Percentiles rank a stretch among this genome's conserved stretches.
phyloP scores from a whole-genome alignment of 2,888 invertebrate species.

The Amphipyra tragopoginis region DNA sequence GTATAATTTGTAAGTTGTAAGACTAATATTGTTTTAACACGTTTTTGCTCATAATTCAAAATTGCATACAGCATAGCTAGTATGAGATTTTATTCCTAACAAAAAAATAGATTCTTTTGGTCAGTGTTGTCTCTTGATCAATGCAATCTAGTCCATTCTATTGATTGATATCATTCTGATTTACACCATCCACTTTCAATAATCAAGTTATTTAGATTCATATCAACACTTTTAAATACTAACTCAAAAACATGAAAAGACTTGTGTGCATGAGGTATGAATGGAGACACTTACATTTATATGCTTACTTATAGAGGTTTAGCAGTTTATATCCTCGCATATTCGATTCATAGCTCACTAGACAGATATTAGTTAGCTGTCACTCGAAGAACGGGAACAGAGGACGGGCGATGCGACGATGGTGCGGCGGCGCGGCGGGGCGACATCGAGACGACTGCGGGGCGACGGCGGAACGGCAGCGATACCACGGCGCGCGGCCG shows the following conservation, averaged over 20 bases:
- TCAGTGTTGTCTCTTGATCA: conserved; percentile 2
- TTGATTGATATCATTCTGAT: not conserved
- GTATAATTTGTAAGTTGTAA: too few species aligned
- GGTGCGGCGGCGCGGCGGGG: not conserved
- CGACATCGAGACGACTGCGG: conserved; percentile 25
- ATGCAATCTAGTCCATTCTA: not conserved
- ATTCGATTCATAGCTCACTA: conserved; percentile 54
- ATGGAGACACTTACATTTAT: conserved; percentile 14
- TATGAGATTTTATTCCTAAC: conserved; percentile 7
- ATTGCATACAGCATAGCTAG: too few species aligned
- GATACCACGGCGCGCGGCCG: conserved; percentile 33
- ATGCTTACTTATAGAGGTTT: conserved; percentile 11
- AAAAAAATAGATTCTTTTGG: not conserved
- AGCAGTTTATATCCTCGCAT: conserved; percentile 37
- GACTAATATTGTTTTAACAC: too few species aligned
- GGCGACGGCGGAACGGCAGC: conserved; percentile 10
- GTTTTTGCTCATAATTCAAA: too few species aligned
- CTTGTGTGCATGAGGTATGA: not conserved
- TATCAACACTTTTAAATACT: too few species aligned
- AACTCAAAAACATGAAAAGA: not conserved
- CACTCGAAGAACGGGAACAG: conserved; percentile 48
- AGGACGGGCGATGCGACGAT: conserved; percentile 6
- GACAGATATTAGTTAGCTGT: conserved; percentile 58
- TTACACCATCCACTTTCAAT: too few species aligned
- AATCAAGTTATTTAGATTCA: too few species aligned